Evolutionary conservation across 2,113 vertebrate genomes (phyloP), one percentile per base, ranked within the genome.

Genomic region (Triplophysa rosa): DNA sequence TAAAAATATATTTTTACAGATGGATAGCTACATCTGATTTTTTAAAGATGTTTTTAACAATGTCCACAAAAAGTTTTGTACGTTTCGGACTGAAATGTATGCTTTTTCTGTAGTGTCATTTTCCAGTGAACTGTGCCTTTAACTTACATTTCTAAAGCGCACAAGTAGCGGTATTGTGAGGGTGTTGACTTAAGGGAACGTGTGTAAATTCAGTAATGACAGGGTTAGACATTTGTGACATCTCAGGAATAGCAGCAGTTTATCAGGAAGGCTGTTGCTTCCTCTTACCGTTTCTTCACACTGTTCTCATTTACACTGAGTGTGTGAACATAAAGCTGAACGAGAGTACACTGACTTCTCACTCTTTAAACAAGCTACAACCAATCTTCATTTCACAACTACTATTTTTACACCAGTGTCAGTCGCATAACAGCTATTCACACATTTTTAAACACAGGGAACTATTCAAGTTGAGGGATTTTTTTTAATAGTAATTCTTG

Each of bases 261-360:
- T 74, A 62, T 74, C 58, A 47, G 14, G 8, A 45, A 26, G 16
- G 45, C 19, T 63, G 23, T 45, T 10, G 4, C 61, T 77, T 77
- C 74, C 26, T 21, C 58, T 11, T 76, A 2, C 14, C 17, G 13
- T 24, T 33, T 67, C 17, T 67, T 54, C 45, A 66, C 62, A 52
- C 19, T 54, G 16, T 17, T 49, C 61, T 76, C 45, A 23, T 76
- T 76, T 76, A 37, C 26, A 65, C 17, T 24, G 3, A 45, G 56
- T 59, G 49, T 23, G 52, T 40, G 7, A 37, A 72, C 17, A 59
- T 45, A 26, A 61, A 59, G 69, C 52, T 61, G 3, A 42, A 61
- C 70, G 13, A 10, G 13, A 61, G 56, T 59, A 42, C 68, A 40
- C 26, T 58, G 52, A 37, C 29, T 10, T 59, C 29, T 72, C 69